Evolutionary conservation across 30 jellyfish, hydroid and myxozoan species (phyloP).

Genomic region (Hydra vulgaris): DNA sequence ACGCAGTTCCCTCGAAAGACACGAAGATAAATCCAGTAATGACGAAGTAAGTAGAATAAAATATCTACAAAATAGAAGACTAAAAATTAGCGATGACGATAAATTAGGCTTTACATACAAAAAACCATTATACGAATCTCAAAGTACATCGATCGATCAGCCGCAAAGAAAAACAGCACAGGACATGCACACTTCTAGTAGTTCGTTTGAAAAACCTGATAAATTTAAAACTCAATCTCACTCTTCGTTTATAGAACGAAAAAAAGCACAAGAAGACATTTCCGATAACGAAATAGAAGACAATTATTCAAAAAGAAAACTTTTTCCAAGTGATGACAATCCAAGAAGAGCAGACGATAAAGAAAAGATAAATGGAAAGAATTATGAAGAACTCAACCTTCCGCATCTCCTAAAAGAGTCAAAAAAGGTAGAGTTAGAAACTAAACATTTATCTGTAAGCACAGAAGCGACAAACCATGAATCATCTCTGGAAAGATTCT

Average conservation of each 20-base stretch:
- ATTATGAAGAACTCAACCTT: background rate
- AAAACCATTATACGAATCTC: background rate
- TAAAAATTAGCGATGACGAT: background rate
- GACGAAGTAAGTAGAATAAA: background rate
- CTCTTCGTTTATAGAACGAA: background rate
- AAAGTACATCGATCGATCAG: background rate
- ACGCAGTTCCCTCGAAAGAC: conserved; percentile 3
- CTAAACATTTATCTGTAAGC: too few relatives aligned
- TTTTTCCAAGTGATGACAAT: background rate
- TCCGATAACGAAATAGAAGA: background rate
- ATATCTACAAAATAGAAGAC: background rate
- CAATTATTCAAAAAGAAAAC: background rate
- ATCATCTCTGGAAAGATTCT: background rate
- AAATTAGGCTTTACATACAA: background rate
- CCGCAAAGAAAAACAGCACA: background rate
- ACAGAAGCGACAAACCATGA: background rate
- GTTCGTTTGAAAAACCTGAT: background rate
- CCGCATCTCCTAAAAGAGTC: background rate
- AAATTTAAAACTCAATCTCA: background rate
- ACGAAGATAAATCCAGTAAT: background rate
- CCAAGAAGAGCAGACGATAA: background rate
- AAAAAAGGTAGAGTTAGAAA: too few relatives aligned
- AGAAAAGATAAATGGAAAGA: background rate
- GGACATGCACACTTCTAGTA: background rate
- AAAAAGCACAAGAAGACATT: background rate